These are phyloP conservation scores for Sander lucioperca DNA, from an alignment of 2,113 vertebrate species.

Conservation along the genomic window DNA sequence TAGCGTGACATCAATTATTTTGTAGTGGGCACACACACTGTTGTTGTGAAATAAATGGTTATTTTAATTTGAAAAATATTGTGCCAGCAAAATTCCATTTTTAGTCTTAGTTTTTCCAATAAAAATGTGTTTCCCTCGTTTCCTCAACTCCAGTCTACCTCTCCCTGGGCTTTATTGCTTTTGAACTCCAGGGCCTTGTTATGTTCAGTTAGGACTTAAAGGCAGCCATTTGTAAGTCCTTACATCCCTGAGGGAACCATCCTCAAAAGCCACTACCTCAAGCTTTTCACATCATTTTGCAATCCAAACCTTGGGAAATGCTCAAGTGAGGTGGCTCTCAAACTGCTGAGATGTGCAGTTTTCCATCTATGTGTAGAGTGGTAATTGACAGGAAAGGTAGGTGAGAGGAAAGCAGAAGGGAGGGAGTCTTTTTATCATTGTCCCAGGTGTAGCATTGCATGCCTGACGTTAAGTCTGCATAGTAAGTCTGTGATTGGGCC, in stretches of 20 bases:
- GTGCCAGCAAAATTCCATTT: not conserved
- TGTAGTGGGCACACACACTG: not conserved
- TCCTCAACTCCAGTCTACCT: conserved; percentile 32
- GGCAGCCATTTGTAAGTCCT: conserved; percentile 65
- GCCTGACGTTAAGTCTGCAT: conserved; percentile 67
- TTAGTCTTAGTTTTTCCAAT: conserved; percentile 17
- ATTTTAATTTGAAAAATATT: conserved; percentile 37
- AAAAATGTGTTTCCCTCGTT: conserved; percentile 23
- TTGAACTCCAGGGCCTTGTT: conserved; percentile 61
- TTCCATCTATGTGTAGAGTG: conserved; percentile 53
- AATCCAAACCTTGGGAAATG: conserved; percentile 66
- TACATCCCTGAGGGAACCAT: conserved; percentile 61
- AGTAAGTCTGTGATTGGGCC: conserved; percentile 55
- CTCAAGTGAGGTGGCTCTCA: conserved; percentile 50
- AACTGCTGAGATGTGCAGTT: conserved; percentile 72
- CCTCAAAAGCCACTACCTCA: conserved; percentile 58
- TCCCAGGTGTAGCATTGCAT: conserved; percentile 61
- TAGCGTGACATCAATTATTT: not conserved
- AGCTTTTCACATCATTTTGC: conserved; percentile 69
- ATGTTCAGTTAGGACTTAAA: conserved; percentile 72
- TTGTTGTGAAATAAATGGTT: conserved; percentile 32
- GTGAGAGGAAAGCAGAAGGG: conserved; percentile 52
- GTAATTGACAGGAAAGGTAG: conserved; percentile 76
- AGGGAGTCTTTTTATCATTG: conserved; percentile 61
- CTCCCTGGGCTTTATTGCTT: conserved; percentile 13